Conservation (phyloP, 2,888 invertebrate species). For the Folsomia candida region DNA sequence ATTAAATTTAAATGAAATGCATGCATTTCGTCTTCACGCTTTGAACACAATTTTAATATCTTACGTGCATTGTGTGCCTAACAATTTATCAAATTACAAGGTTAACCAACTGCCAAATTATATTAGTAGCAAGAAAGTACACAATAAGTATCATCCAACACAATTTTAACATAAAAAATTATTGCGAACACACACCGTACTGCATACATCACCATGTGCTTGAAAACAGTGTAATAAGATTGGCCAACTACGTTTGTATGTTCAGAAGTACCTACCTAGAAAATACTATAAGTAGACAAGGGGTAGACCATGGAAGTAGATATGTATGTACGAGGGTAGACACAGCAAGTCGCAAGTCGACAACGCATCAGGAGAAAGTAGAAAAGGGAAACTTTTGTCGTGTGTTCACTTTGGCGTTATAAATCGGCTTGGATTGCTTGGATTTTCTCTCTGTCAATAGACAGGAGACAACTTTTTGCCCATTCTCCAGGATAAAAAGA, state of each 20-base stretch:
- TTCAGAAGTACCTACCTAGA: too few species aligned
- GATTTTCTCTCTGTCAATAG: conserved; percentile 1
- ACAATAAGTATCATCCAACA: too few species aligned
- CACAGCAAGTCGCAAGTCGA: too few species aligned
- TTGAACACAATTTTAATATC: conserved; percentile 22
- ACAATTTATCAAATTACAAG: background rate
- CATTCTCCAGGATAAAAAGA: conserved; percentile 6
- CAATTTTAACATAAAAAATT: too few species aligned
- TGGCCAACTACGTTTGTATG: too few species aligned
- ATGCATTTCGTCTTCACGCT: background rate
- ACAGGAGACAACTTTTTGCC: conserved; percentile 4
- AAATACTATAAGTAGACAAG: too few species aligned
- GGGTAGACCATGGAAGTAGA: too few species aligned
- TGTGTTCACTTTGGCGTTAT: background rate
- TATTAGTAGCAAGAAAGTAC: background rate
- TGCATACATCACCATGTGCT: too few species aligned
- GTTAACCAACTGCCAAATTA: background rate
- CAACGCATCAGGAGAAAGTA: background rate
- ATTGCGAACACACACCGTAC: too few species aligned
- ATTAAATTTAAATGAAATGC: background rate
- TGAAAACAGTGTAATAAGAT: too few species aligned
- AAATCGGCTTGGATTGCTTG: background rate
- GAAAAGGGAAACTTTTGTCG: background rate
- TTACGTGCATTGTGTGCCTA: conserved; percentile 28
- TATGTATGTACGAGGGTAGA: too few species aligned